Evolutionary conservation across 2,888 invertebrate species (phyloP).

Genomic region (Synergus umbraculus): DNA sequence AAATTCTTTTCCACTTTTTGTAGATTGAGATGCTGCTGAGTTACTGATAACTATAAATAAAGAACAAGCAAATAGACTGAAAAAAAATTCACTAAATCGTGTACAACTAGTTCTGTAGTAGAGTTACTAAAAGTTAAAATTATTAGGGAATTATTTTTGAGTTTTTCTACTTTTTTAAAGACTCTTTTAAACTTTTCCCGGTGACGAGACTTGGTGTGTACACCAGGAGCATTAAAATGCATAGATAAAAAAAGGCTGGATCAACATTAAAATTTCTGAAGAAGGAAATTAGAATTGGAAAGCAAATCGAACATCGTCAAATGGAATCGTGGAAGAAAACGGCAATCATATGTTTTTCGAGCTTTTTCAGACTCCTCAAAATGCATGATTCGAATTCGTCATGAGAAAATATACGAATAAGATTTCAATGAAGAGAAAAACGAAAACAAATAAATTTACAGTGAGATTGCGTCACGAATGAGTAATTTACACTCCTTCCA

Average conservation of each 20-base stretch:
- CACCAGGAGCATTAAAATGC: neutral
- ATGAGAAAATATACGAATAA: neutral
- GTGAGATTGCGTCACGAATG: neutral
- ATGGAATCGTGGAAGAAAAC: neutral
- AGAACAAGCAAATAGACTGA: neutral
- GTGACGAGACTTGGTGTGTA: neutral
- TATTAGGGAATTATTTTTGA: too few species aligned
- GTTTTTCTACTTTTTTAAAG: neutral
- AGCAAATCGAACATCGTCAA: neutral
- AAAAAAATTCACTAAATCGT: too few species aligned
- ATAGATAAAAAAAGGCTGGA: neutral
- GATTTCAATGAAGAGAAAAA: neutral
- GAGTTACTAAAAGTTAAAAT: too few species aligned
- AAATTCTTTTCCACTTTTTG: conserved; percentile 32
- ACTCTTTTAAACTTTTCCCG: neutral
- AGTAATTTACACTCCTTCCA: conserved; percentile 10
- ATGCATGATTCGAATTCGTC: neutral
- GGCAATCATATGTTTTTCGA: neutral
- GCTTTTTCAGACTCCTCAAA: neutral
- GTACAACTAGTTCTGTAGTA: too few species aligned
- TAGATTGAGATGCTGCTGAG: conserved; percentile 2
- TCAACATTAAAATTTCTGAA: neutral
- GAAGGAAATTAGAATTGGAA: conserved; percentile 7
- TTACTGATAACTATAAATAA: neutral
- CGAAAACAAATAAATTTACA: neutral